phyloP scores from a whole-genome alignment of 2,113 vertebrate genomes.

The Rhinogobius similis region DNA sequence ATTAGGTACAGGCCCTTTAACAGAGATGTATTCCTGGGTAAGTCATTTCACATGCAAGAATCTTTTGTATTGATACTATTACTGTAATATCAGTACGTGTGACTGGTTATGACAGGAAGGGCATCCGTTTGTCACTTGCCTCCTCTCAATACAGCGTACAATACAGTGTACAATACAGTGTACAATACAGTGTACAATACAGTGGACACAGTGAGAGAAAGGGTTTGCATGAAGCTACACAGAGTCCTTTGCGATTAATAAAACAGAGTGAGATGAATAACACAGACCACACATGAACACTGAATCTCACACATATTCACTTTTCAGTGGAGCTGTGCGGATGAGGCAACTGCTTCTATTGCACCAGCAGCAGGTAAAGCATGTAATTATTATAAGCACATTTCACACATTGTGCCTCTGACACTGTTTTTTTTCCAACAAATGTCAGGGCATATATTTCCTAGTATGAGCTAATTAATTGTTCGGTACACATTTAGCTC shows the following conservation, averaged over 20 bases:
- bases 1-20: no score
- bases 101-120: neutral
- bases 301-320: neutral
- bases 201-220: no score
- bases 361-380: neutral
- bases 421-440: neutral
- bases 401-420: neutral
- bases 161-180: no score
- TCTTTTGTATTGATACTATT: no score
- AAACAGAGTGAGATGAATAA: neutral
- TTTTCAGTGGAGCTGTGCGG: neutral
- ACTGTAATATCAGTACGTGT: no score
- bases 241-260: neutral
- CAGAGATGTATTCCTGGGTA: no score
- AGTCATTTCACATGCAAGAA: no score
- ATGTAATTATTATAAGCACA: slow-evolving; percentile 3
- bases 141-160: no score
- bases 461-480: neutral
- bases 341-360: neutral
- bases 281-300: no score
- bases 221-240: neutral
- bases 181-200: no score
- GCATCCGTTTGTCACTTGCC: neutral
- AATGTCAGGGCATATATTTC: neutral
- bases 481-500: no score